A percentile compares a stretch with the other conserved stretches of the same genome.
These are phyloP conservation scores for Augiades crinisus DNA, from an alignment of 2,888 invertebrate genomes.

Conservation along the genomic window DNA sequence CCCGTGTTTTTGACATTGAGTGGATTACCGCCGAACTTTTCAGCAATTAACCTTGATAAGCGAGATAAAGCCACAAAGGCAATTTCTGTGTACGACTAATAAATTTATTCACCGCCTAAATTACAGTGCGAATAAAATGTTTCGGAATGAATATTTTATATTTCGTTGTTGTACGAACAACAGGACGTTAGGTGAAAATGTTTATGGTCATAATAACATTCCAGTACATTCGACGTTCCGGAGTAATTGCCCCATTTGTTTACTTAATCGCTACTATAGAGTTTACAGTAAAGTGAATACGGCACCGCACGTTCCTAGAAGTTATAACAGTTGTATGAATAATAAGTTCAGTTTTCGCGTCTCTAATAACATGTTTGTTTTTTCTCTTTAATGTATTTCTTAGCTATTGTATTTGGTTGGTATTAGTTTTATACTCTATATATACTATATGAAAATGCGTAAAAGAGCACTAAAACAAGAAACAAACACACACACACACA, in stretches of 20 bases:
- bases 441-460: too few species aligned
- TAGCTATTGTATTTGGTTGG: too few species aligned
- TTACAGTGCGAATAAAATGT: slow-evolving; percentile 2
- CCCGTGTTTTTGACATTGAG: not conserved
- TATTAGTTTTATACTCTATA: too few species aligned
- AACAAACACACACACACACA: too few species aligned
- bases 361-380: too few species aligned
- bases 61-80: slow-evolving; percentile 7
- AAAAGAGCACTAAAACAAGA: too few species aligned
- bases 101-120: slow-evolving; percentile 12
- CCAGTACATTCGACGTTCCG: not conserved
- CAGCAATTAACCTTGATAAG: slow-evolving; percentile 13
- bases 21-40: slow-evolving; percentile 1
- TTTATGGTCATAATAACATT: not conserved
- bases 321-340: too few species aligned
- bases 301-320: too few species aligned
- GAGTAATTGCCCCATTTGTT: not conserved
- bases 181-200: not conserved
- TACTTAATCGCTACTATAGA: not conserved
- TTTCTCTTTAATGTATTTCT: too few species aligned
- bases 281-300: too few species aligned
- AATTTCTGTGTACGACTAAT: slow-evolving; percentile 1
- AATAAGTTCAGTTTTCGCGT: too few species aligned
- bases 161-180: not conserved
- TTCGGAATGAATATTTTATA: not conserved